Evolutionary conservation across 2,113 vertebrate species (phyloP).

Genomic region (Alaudala cheleensis): DNA sequence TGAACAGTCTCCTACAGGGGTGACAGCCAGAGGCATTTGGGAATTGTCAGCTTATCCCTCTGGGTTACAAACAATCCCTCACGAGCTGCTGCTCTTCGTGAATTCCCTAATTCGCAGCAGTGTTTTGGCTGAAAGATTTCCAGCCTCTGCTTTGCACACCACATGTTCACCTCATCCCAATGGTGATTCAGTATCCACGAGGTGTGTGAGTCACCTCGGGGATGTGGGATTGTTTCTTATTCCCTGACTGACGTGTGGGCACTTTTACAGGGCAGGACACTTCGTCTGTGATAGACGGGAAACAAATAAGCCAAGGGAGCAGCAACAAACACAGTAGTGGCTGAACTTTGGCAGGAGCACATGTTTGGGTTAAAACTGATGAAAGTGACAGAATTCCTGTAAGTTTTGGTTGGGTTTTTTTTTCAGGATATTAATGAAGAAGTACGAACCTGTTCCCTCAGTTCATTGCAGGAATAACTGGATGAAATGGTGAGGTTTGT

Average conservation of each 20-base stretch:
- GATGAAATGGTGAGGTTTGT: background rate
- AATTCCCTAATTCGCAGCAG: background rate
- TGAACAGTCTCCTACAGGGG: background rate
- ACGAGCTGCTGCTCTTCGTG: background rate
- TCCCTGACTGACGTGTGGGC: slow-evolving; percentile 6
- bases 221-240: slow-evolving; percentile 41
- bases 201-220: slow-evolving; percentile 53
- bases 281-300: background rate
- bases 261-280: background rate
- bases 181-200: slow-evolving; percentile 54
- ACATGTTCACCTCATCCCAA: slow-evolving; percentile 35
- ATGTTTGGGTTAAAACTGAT: background rate
- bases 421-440: background rate
- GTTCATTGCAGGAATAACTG: background rate
- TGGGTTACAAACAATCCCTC: background rate
- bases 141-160: slow-evolving; percentile 18
- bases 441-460: background rate
- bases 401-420: background rate
- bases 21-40: background rate
- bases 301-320: background rate
- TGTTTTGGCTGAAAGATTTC: slow-evolving; percentile 1
- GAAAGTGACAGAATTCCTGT: background rate
- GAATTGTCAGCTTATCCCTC: background rate
- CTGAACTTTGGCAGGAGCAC: background rate
- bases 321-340: background rate